These are phyloP conservation scores for Allobates femoralis DNA, from an alignment of 2,797 vertebrate genomes.

Conservation along the genomic window DNA sequence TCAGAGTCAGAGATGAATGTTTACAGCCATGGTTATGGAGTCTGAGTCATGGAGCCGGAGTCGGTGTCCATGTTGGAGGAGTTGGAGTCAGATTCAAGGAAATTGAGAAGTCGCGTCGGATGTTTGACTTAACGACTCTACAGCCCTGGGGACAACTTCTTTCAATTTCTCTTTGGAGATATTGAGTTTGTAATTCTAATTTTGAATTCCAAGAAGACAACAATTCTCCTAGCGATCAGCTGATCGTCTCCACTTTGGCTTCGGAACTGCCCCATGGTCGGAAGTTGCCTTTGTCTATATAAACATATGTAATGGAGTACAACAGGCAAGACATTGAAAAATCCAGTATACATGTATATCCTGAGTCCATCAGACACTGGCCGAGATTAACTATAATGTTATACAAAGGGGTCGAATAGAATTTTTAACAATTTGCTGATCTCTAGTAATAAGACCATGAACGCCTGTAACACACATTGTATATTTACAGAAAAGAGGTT, in stretches of 20 bases:
- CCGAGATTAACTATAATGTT: not conserved
- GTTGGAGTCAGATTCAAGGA: no score
- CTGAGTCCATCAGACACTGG: not conserved
- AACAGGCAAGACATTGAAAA: no score
- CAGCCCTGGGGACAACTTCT: no score
- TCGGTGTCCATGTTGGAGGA: no score
- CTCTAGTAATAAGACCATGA: not conserved
- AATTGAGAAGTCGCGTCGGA: no score
- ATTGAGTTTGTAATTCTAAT: no score
- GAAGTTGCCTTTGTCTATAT: not conserved
- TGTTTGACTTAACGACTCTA: no score
- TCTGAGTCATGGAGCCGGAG: no score
- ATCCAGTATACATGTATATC: not conserved
- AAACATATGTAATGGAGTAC: not conserved
- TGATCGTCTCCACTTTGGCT: not conserved
- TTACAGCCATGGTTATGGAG: no score
- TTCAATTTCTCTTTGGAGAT: no score
- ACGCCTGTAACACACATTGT: not conserved
- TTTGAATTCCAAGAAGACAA: not conserved
- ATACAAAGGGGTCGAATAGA: not conserved
- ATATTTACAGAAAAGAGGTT: not conserved
- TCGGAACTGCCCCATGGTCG: not conserved
- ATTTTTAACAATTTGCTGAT: slow-evolving; percentile 1
- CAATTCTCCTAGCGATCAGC: not conserved
- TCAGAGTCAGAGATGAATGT: no score